Conservation (phyloP, 2,113 vertebrate species). For the Percina caprodes region DNA sequence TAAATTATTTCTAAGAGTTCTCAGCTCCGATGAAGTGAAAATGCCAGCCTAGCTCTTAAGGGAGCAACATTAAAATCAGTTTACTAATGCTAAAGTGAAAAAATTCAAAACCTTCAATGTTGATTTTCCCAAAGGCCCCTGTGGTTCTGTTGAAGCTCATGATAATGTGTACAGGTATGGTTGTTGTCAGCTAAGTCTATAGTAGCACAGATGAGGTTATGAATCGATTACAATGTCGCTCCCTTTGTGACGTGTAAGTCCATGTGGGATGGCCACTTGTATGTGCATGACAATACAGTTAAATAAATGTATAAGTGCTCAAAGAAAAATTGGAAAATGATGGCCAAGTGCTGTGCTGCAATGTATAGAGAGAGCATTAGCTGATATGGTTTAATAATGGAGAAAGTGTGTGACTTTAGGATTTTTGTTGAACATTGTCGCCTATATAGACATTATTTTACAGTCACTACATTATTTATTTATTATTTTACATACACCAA, state of each 20-base stretch:
- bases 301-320: neutral
- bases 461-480: neutral
- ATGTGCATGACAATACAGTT: neutral
- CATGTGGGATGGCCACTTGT: neutral
- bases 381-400: too few relatives aligned
- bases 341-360: neutral
- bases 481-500: too few relatives aligned
- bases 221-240: neutral
- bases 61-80: conserved; percentile 67
- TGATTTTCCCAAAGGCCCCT: conserved; percentile 46
- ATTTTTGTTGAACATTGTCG: neutral
- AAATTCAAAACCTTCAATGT: conserved; percentile 67
- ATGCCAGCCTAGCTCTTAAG: conserved; percentile 56
- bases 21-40: conserved; percentile 56
- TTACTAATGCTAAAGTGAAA: conserved; percentile 59
- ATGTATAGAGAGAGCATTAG: neutral
- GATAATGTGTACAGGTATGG: conserved; percentile 35
- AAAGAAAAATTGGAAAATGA: neutral
- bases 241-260: neutral
- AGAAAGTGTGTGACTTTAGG: too few relatives aligned
- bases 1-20: conserved; percentile 60
- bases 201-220: neutral
- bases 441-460: neutral
- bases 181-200: conserved; percentile 3
- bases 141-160: conserved; percentile 43